Evolutionary conservation across 2,888 invertebrate genomes (phyloP), one percentile per base, ranked within the genome.

Genomic region (Cremastobaeus sp.): DNA sequence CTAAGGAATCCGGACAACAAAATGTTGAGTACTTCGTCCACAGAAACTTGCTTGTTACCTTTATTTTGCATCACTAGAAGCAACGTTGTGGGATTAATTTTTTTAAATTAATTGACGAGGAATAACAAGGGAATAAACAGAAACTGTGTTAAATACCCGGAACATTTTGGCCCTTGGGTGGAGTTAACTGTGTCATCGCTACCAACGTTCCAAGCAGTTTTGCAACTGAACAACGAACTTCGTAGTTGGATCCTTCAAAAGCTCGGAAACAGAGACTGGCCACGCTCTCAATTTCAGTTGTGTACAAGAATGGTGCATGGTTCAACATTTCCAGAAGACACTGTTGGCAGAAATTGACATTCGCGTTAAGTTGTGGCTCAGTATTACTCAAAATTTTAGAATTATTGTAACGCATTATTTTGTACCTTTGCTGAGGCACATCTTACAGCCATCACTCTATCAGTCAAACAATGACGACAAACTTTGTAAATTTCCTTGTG

Each of bases 1-100:
- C 97, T 90, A 2, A 99, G 88, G 89, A 99, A 99, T 6, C 98
- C 99, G 0, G 96, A 93, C 92, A 97, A 95, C 77, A 99, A 88
- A 70, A 98, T 92, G 77, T 94, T 94, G 66, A 99, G 89, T 0
- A 96, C 96, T 87, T 99, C 99, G 74, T 98, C 98, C 34, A 97
- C 85, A 0, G 96, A 95, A 12, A 94, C 92, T 35, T 92, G 89
- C 83, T 93, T 94, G 0, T 89, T 86, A 9, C 89, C 89, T 88
- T 93, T 93, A 76, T 89, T 90, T 84, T 91, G 91, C 83, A 89
- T 89, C 37, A 89, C 91, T 91, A 81, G 20, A 55, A 55, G 1
- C 30, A 45, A 45, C n/a, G n/a, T n/a, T n/a, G n/a, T n/a, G n/a
- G n/a, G n/a, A n/a, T n/a, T n/a, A n/a, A n/a, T n/a, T n/a, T n/a